Conservation (phyloP, 2,113 vertebrate genomes). For the Pseudonaja textilis region DNA sequence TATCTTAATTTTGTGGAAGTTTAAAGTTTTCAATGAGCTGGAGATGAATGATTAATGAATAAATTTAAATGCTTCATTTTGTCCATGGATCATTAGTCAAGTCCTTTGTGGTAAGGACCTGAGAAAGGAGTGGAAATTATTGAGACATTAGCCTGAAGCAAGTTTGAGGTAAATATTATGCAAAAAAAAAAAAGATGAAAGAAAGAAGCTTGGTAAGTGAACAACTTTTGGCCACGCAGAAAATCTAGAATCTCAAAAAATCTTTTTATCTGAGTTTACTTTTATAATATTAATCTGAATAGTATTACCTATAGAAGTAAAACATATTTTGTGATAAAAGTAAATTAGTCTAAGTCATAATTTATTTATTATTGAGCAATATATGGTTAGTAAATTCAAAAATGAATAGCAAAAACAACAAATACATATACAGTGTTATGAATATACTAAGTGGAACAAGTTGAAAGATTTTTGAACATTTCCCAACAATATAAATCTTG, state of each 20-base stretch:
- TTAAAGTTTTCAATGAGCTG: slow-evolving; percentile 99
- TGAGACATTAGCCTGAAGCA: slow-evolving; percentile 99
- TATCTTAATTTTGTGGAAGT: slow-evolving; percentile 99
- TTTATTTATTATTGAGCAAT: slow-evolving; percentile 39
- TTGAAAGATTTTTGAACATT: slow-evolving; percentile 27
- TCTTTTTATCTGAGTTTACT: slow-evolving; percentile 25
- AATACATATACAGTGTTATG: neutral
- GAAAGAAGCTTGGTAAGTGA: slow-evolving; percentile 70
- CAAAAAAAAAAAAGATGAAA: slow-evolving; percentile 75
- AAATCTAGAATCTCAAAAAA: slow-evolving; percentile 67
- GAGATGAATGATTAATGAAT: slow-evolving; percentile 99
- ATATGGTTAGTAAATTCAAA: neutral
- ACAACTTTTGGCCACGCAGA: slow-evolving; percentile 74
- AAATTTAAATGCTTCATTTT: slow-evolving; percentile 99
- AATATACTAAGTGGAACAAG: slow-evolving; percentile 21
- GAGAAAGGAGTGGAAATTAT: slow-evolving; percentile 99
- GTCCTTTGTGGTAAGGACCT: slow-evolving; percentile 99
- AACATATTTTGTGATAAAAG: slow-evolving; percentile 43
- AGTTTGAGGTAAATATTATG: slow-evolving; percentile 99
- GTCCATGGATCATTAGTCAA: slow-evolving; percentile 99
- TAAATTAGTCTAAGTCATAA: slow-evolving; percentile 41
- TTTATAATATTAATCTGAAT: slow-evolving; percentile 29
- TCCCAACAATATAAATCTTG: neutral
- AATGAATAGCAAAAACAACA: slow-evolving; percentile 24
- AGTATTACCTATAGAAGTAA: slow-evolving; percentile 29